These are phyloP conservation scores for Pygoscelis antarcticus DNA, from an alignment of 2,113 vertebrate genomes.

Conservation along the genomic window DNA sequence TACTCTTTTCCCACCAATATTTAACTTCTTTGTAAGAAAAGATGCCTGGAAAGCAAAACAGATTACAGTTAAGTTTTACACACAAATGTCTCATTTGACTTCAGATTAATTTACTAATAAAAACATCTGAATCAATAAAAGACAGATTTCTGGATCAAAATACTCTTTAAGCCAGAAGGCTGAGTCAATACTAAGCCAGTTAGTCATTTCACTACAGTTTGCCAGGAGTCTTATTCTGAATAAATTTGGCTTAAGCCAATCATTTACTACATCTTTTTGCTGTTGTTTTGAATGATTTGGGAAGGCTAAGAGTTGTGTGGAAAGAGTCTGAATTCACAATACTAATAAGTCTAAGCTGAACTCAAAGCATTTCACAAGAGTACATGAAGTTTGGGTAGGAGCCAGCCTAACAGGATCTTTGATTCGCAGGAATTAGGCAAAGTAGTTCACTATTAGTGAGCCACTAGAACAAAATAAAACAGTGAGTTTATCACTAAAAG, in stretches of 20 bases:
- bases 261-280: background rate
- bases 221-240: background rate
- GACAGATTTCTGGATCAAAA: background rate
- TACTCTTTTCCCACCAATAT: conserved; percentile 97
- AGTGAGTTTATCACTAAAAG: background rate
- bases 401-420: background rate
- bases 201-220: background rate
- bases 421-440: background rate
- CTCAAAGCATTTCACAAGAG: background rate
- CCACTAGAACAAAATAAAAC: background rate
- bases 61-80: background rate
- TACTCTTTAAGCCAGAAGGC: background rate
- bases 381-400: background rate
- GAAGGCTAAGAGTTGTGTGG: background rate
- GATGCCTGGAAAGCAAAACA: conserved; percentile 85
- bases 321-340: background rate
- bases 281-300: background rate
- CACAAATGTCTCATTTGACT: background rate
- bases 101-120: background rate
- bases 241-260: background rate
- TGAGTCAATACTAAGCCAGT: background rate
- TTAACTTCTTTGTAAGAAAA: conserved; percentile 97
- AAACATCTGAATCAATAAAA: background rate
- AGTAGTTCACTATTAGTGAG: background rate
- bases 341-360: background rate